phyloP scores from a whole-genome alignment of 1,140 invertebrate genomes.

The Andrena cerasifolii region DNA sequence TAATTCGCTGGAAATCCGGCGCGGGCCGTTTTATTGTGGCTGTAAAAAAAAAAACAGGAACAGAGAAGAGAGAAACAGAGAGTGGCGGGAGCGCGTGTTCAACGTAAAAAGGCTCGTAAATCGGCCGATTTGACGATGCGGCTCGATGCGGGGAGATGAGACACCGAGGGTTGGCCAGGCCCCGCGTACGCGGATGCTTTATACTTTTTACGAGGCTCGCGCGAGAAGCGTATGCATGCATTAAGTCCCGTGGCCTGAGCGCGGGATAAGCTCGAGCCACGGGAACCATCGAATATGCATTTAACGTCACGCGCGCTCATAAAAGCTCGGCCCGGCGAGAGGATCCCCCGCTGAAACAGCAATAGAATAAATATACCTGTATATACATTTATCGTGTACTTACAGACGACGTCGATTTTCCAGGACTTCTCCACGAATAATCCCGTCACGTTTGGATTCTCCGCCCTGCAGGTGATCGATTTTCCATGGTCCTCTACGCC shows the following conservation, averaged over 20 bases:
- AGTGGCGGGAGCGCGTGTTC: neutral
- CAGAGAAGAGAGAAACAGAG: slow-evolving; percentile 3
- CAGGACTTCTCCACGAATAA: slow-evolving; percentile 91
- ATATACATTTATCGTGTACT: slow-evolving; percentile 82
- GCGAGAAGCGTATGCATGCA: slow-evolving; percentile 25
- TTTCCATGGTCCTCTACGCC: slow-evolving; percentile 88
- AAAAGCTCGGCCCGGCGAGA: slow-evolving; percentile 15
- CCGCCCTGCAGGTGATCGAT: slow-evolving; percentile 87
- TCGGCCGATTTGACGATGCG: slow-evolving; percentile 52
- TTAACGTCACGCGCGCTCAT: slow-evolving; percentile 35
- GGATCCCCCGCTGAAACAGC: neutral
- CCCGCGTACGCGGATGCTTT: neutral
- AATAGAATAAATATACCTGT: slow-evolving; percentile 1
- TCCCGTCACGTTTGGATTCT: slow-evolving; percentile 91
- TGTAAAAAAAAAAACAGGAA: slow-evolving; percentile 55
- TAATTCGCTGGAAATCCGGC: slow-evolving; percentile 58
- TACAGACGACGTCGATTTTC: slow-evolving; percentile 94
- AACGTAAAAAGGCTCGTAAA: slow-evolving; percentile 58
- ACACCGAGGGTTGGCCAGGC: slow-evolving; percentile 13
- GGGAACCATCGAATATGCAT: slow-evolving; percentile 55
- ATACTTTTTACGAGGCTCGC: slow-evolving; percentile 42
- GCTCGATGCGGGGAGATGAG: slow-evolving; percentile 53
- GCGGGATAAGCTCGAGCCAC: slow-evolving; percentile 18
- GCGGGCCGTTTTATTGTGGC: slow-evolving; percentile 60
- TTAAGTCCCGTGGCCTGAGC: neutral